A percentile compares a stretch with the other conserved stretches of the same genome.
Evolutionary conservation across 2,113 vertebrate species (phyloP).

Genomic region (Hyla sarda): DNA sequence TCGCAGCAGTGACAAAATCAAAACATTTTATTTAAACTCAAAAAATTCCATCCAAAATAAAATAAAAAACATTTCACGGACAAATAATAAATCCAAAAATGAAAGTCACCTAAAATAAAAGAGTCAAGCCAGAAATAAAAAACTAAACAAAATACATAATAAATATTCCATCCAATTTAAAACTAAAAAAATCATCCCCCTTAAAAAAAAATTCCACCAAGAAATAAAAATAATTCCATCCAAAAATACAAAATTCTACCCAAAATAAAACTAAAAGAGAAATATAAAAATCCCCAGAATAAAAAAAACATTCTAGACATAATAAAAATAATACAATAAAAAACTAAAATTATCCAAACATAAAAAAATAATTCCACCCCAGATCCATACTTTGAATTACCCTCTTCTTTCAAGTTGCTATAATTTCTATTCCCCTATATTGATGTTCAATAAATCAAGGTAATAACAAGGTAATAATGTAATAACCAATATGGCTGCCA

Average conservation of each 20-base stretch:
- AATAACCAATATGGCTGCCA: background rate
- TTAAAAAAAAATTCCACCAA: background rate
- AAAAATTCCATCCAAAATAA: background rate
- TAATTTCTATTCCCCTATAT: no score
- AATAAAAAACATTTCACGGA: background rate
- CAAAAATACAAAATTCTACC: background rate
- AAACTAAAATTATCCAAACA: no score
- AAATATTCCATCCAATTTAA: no score
- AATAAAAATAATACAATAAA: no score
- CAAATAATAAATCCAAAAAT: no score
- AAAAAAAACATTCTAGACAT: background rate
- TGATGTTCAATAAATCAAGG: no score
- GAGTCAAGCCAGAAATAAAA: background rate
- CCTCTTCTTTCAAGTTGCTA: background rate
- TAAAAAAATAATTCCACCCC: no score
- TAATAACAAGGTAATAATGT: no score
- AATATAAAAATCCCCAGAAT: background rate
- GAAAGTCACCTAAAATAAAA: no score
- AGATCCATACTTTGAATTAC: background rate
- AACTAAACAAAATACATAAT: no score
- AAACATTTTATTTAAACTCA: background rate
- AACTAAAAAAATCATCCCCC: no score
- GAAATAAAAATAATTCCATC: background rate
- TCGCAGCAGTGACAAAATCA: background rate
- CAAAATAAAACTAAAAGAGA: background rate